A percentile compares a stretch with the other conserved stretches of the same genome.
These are phyloP conservation scores for Novumbra hubbsi DNA, from an alignment of 2,797 vertebrate genomes.

Conservation along the genomic window DNA sequence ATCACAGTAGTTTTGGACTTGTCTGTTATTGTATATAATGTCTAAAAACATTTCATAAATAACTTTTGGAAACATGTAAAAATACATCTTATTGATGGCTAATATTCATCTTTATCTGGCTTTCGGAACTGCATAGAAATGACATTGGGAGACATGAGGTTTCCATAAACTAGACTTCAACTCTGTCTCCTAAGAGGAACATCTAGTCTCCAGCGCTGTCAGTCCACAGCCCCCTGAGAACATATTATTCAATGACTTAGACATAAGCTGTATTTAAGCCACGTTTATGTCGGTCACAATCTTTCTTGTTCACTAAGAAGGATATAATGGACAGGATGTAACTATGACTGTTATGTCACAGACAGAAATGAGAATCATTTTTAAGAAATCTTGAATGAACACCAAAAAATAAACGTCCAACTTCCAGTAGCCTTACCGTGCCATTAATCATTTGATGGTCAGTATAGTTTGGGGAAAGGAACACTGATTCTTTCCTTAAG, in stretches of 20 bases:
- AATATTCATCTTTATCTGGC: constrained; percentile 68
- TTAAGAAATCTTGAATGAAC: constrained; percentile 62
- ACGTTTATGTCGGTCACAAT: constrained; percentile 61
- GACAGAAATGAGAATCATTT: constrained; percentile 1
- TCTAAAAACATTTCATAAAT: constrained; percentile 60
- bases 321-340: constrained; percentile 31
- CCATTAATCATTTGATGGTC: constrained; percentile 73
- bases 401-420: constrained; percentile 59
- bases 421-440: constrained; percentile 72
- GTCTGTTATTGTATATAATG: constrained; percentile 40
- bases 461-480: constrained; percentile 66
- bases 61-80: constrained; percentile 55
- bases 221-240: constrained; percentile 61
- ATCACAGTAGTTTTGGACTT: too few relatives aligned
- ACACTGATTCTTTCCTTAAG: constrained; percentile 72
- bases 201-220: constrained; percentile 73
- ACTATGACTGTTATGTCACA: constrained; percentile 8
- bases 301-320: constrained; percentile 70
- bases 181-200: constrained; percentile 66
- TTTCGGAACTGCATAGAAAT: constrained; percentile 58
- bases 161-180: constrained; percentile 65
- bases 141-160: constrained; percentile 66
- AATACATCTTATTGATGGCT: constrained; percentile 68
- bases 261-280: constrained; percentile 51
- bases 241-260: constrained; percentile 63